These are phyloP conservation scores for Chrysolina americana DNA, from an alignment of 2,888 invertebrate species.

Conservation along the genomic window DNA sequence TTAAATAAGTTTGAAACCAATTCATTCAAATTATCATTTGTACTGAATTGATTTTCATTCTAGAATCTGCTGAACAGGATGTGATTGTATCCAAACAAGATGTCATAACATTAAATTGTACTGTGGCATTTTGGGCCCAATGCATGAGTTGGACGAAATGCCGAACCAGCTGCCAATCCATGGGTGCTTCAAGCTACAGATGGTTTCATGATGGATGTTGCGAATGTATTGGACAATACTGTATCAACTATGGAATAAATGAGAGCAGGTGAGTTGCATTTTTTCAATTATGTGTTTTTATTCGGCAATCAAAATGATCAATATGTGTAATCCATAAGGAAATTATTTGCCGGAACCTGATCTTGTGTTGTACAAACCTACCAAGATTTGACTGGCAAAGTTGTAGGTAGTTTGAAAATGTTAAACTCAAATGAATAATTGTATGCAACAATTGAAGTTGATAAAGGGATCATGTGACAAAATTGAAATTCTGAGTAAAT, in stretches of 20 bases:
- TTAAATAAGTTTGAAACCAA: neutral
- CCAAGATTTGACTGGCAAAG: too few relatives aligned
- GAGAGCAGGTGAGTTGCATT: constrained; percentile 82
- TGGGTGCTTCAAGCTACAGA: constrained; percentile 88
- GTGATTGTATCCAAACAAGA: constrained; percentile 69
- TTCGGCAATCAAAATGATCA: too few relatives aligned
- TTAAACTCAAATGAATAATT: too few relatives aligned
- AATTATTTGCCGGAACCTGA: too few relatives aligned
- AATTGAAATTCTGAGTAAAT: too few relatives aligned
- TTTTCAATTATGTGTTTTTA: too few relatives aligned
- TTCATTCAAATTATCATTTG: constrained; percentile 8
- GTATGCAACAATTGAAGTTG: too few relatives aligned
- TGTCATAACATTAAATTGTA: constrained; percentile 86
- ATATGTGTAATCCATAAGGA: too few relatives aligned
- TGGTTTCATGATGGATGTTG: constrained; percentile 98
- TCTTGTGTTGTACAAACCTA: too few relatives aligned
- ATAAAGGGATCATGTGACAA: too few relatives aligned
- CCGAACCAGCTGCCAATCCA: constrained; percentile 84
- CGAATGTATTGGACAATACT: constrained; percentile 91
- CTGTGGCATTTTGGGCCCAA: constrained; percentile 92
- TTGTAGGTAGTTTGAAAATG: too few relatives aligned
- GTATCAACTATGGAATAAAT: constrained; percentile 91
- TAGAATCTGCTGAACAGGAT: constrained; percentile 80
- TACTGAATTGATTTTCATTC: constrained; percentile 31
- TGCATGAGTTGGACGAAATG: constrained; percentile 94